Base-by-base conservation (phyloP, 2,113 vertebrate species). In the Pterocles orientalis region DNA sequence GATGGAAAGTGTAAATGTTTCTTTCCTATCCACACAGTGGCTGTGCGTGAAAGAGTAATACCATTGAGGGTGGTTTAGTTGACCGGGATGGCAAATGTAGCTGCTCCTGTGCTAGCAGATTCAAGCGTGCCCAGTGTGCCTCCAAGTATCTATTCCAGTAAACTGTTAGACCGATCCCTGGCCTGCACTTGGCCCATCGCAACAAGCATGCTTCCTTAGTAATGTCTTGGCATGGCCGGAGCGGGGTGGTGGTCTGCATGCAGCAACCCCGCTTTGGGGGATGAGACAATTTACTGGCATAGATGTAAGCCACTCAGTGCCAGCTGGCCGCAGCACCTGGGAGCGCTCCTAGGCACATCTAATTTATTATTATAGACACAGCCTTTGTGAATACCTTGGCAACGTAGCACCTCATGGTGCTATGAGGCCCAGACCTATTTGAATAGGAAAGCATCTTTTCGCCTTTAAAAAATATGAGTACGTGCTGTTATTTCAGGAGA, bases 291-390 rank as follows among this genome's bases (percentile, higher is more conserved):
- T 69, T 47, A 54, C 88, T 66, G 88, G 71, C 82, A 80, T 41
- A 61, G 79, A 65, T 45, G 48, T 50, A 57, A 94, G 64, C 13
- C 15, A 13, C 21, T 61, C 57, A 10, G 5, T 82, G 94, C 94
- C 95, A 94, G 71, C 43, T 95, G 88, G 95, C 88, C 16, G 50
- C 50, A 56, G 70, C 66, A 92, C 50, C 61, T 66, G 76, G 54
- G 92, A 85, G 47, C 2, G 2, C 72, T 93, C 92, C 90, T 90
- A 31, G 54, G 80, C 86, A 70, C 4, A 2, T 73, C 50, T 70
- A 5, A 90, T 86, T 82, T 88, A 69, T 85, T 85, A 8, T n/a
- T 81, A 16, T 11, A 88, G 90, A 68, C 50, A 78, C 23, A 91
- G 69, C 17, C 18, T 89, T 82, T 68, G 48, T 60, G 69, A 66